phyloP scores from a whole-genome alignment of 2,113 vertebrate genomes.

The Pagrus major region DNA sequence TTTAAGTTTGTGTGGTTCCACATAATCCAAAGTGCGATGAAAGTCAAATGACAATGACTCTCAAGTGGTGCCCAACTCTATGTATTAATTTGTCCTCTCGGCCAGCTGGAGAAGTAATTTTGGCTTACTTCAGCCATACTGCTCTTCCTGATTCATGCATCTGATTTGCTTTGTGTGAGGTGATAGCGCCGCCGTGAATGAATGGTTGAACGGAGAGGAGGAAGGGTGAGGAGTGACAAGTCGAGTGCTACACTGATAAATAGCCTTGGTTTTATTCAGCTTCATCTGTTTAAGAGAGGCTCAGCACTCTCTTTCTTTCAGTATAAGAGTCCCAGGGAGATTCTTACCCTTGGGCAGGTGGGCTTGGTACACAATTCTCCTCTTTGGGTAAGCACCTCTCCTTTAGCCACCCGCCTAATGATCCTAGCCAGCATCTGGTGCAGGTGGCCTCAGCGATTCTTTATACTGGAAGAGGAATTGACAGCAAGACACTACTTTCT shows the following conservation, averaged over 20 bases:
- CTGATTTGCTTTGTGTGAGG: constrained; percentile 66
- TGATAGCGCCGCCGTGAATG: constrained; percentile 44
- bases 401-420: constrained; percentile 71
- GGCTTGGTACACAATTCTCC: constrained; percentile 55
- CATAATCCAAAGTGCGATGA: constrained; percentile 46
- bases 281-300: constrained; percentile 79
- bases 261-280: constrained; percentile 72
- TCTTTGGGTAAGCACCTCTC: constrained; percentile 73
- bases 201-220: constrained; percentile 63
- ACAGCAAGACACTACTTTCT: constrained; percentile 37
- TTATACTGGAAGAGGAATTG: constrained; percentile 54
- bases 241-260: constrained; percentile 72
- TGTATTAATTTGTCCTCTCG: constrained; percentile 60
- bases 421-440: constrained; percentile 76
- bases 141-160: constrained; percentile 60
- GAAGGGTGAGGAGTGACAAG: constrained; percentile 70
- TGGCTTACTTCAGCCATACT: constrained; percentile 55
- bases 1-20: constrained; percentile 50
- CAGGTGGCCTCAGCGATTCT: constrained; percentile 58
- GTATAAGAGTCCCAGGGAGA: constrained; percentile 73
- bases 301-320: constrained; percentile 63
- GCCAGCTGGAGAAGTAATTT: constrained; percentile 62
- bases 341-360: constrained; percentile 71
- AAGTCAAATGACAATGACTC: constrained; percentile 49
- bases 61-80: constrained; percentile 35